Evolutionary conservation across 2,888 invertebrate genomes (phyloP), one percentile per base, ranked within the genome.

Genomic region (Neoscelio sp.): DNA sequence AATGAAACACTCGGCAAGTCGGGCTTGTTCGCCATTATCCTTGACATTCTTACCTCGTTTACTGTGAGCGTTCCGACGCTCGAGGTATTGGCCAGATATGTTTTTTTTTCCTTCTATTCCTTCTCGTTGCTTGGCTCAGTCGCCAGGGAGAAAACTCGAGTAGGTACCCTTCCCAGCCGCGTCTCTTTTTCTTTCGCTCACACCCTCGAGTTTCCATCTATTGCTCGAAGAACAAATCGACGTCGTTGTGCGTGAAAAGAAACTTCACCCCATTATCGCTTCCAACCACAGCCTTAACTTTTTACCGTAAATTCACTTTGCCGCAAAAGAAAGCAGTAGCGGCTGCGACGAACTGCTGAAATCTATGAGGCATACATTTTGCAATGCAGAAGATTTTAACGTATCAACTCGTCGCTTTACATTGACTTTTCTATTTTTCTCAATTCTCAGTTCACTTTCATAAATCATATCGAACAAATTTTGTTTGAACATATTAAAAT

Each of bases 31-130:
- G 74, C 78, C 78, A 83, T 82, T 82, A 83, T 75, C 73, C 67
- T 80, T 82, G 82, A 83, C 82, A 81, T 80, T 81, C 80, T 77
- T 80, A 80, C 76, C 81, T 80, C 70, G 73, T 80, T 74, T 68
- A 62, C 60, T 30, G 54, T 48, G 44, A 74, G 56, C 77, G 40
- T 73, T 68, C 50, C 54, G 48, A 20, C 60, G 62, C 62, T 71
- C 62, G 26, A 56, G 74, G 77, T 78, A 80, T 80, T 75, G 77
- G 80, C 67, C 46, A 67, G 80, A 75, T 78, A 75, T 71, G 71
- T 73, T 78, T 76, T 77, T 65, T 65, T 52, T 54, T 13, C 13
- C 30, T 67, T 42, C 35, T 23, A 28, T 54, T 15, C 15, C 15
- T 42, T 28, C 48, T 44, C 18, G 7, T 58, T 18, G 23, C 26